A percentile compares a stretch with the other conserved stretches of the same genome.
Conservation (phyloP, 2,113 vertebrate genomes). For the Periophthalmus modestus region DNA sequence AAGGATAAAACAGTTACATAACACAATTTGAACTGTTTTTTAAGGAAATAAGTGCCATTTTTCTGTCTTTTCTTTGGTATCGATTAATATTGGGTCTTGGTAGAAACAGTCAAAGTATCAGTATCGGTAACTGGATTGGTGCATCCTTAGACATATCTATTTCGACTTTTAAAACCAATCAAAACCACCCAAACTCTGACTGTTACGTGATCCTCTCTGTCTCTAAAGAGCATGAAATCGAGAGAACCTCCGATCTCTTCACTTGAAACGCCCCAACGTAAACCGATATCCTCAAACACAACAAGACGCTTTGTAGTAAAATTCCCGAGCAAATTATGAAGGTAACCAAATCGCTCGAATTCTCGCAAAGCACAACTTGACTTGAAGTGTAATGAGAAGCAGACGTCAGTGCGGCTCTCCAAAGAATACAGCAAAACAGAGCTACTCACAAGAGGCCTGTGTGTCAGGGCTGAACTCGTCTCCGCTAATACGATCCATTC, state of each 20-base stretch:
- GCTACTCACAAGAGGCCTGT: slow-evolving; percentile 62
- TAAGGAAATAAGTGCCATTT: no score
- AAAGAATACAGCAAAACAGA: slow-evolving; percentile 25
- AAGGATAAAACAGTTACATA: no score
- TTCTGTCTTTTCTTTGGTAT: no score
- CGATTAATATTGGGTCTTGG: no score
- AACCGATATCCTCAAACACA: not conserved
- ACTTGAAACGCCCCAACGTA: not conserved
- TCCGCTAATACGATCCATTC: slow-evolving; percentile 50
- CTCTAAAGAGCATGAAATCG: slow-evolving; percentile 21
- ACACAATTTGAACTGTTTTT: no score
- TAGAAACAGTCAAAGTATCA: no score
- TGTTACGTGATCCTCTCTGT: not conserved
- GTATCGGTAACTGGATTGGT: no score
- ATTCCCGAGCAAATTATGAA: not conserved
- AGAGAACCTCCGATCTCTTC: slow-evolving; percentile 6
- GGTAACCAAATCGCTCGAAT: slow-evolving; percentile 8
- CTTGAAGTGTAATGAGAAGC: slow-evolving; percentile 58
- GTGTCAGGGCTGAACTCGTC: slow-evolving; percentile 40
- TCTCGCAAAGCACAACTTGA: slow-evolving; percentile 26
- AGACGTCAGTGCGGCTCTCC: slow-evolving; percentile 34
- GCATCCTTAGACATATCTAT: no score
- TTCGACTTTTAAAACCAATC: no score
- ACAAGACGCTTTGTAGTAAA: not conserved
- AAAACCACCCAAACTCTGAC: not conserved